A percentile compares a stretch with the other conserved stretches of the same genome.
Conservation (phyloP, 2,113 vertebrate genomes). For the Pachyramphus minor region DNA sequence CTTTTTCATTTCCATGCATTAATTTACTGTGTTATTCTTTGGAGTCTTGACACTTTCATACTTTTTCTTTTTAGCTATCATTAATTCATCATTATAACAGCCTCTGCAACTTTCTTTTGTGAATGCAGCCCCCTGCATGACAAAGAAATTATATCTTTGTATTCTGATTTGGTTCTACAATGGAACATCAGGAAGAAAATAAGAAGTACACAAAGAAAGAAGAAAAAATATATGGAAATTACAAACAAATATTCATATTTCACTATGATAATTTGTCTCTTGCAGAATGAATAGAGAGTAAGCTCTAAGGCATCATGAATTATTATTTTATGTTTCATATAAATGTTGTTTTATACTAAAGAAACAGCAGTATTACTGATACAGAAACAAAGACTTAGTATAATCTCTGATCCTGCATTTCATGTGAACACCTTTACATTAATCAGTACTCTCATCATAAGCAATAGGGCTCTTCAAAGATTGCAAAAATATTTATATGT, state of each 20-base stretch:
- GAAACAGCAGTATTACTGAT: not conserved
- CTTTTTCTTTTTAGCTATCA: constrained; percentile 51
- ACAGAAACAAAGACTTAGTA: not conserved
- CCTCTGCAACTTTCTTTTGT: constrained; percentile 28
- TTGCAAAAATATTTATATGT: not conserved
- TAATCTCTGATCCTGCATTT: not conserved
- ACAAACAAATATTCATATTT: not conserved
- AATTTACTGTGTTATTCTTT: constrained; percentile 32
- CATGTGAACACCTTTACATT: not conserved
- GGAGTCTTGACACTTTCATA: constrained; percentile 50
- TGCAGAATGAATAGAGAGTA: not conserved
- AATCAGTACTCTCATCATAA: not conserved
- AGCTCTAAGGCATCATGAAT: constrained; percentile 12
- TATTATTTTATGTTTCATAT: constrained; percentile 13
- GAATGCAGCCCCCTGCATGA: not conserved
- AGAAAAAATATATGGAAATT: not conserved
- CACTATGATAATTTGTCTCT: not conserved
- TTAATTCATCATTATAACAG: constrained; percentile 62
- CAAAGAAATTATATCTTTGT: constrained; percentile 16
- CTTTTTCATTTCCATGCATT: constrained; percentile 19
- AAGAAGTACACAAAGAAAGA: not conserved
- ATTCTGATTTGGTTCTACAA: not conserved
- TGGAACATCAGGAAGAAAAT: not conserved
- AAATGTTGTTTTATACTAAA: not conserved
- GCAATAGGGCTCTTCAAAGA: not conserved